Evolutionary conservation across 1,140 invertebrate genomes (phyloP), one percentile per base, ranked within the genome.

Genomic region (Acromyrmex charruanus): DNA sequence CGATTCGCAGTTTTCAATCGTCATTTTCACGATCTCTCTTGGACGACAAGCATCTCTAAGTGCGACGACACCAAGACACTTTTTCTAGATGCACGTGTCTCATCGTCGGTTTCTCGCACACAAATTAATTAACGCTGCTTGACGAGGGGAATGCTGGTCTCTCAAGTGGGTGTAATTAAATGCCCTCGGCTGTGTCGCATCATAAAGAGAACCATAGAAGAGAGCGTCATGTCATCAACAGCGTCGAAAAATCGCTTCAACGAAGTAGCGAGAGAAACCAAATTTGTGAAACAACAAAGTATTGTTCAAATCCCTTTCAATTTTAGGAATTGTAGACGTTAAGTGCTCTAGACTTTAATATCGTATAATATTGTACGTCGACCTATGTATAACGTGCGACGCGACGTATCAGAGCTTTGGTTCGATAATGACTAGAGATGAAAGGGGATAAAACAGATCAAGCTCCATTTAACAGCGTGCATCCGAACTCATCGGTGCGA

Each of bases 131-230:
- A 92, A 74, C 72, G 80, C 79, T 68, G 53, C 55, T 77, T 84
- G 87, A 66, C 66, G 79, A 81, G 65, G 69, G 58, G 75, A 68
- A 89, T 72, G 65, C 77, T 74, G 68, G 65, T 74, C 72, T 81
- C 86, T 92, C 91, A 92, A 92, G 91, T 92, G 91, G 88, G 80
- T 88, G 89, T 92, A 92, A 92, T 92, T 92, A 92, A 84, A 92
- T 90, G 89, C 89, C 75, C 85, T 81, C 69, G 61, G 31, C 71
- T 81, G 61, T 71, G 71, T 85, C 61, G 71, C 81, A 72, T 44
- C n/a, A 80, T 77, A n/a, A 88, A 63, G 79, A 77, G 77, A 18
- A 35, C 58, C 65, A 59, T 31, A 85, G 59, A 87, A 49, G 74
- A 74, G 75, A 51, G 68, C 25, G 18, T 49, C 80, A 3, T 49